These are phyloP conservation scores for Dusona sp. DNA, from an alignment of 2,888 invertebrate species.

Conservation along the genomic window DNA sequence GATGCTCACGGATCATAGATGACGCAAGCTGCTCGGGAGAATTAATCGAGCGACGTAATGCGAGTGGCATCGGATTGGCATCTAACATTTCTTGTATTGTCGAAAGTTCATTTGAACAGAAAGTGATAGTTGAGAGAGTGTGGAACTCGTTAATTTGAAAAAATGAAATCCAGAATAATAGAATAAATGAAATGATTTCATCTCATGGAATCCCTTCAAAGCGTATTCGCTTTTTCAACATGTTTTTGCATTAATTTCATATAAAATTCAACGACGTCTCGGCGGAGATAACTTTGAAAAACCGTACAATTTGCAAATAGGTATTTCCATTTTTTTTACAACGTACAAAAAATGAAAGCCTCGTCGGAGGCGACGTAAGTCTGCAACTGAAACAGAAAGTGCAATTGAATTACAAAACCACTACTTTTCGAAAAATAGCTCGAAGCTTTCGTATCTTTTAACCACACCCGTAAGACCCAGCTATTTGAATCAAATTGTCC, in stretches of 20 bases:
- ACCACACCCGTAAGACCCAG: constrained; percentile 42
- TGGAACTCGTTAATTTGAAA: neutral
- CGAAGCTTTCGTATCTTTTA: constrained; percentile 40
- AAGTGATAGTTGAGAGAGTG: neutral
- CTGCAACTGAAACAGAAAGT: too few species aligned
- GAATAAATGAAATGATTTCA: neutral
- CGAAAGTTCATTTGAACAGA: neutral
- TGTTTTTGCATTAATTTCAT: too few species aligned
- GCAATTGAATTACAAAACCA: too few species aligned
- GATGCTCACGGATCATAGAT: constrained; percentile 26
- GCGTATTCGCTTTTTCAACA: too few species aligned
- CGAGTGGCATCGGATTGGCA: constrained; percentile 12
- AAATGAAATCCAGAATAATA: neutral
- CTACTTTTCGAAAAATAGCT: neutral
- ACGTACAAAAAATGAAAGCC: too few species aligned
- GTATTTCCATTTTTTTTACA: too few species aligned
- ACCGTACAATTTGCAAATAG: too few species aligned
- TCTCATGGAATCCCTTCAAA: too few species aligned
- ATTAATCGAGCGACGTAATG: constrained; percentile 42
- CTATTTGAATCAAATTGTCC: constrained; percentile 59
- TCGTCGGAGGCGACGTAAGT: too few species aligned
- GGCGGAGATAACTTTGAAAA: too few species aligned
- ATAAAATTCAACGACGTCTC: too few species aligned
- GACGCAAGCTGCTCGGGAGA: constrained; percentile 4
- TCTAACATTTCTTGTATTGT: constrained; percentile 20